Base-by-base conservation (phyloP, 2,797 vertebrate genomes). In the Oreochromis grahami region DNA sequence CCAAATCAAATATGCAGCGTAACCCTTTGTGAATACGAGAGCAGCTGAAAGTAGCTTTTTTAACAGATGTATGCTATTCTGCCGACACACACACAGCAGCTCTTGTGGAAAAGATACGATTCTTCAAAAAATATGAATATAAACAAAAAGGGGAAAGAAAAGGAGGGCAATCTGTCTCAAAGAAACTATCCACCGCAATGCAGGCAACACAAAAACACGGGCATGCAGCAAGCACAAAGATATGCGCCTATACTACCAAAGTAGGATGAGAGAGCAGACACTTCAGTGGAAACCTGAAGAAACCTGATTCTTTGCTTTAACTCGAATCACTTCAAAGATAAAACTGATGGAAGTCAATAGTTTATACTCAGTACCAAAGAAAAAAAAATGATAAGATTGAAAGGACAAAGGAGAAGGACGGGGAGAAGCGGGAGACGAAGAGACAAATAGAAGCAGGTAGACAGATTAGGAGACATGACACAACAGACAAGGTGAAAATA, bases 251-350 rank as follows among this genome's bases (percentile, higher is more conserved):
- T 21, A 38, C 19, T 21, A 56, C 26, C 8, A 45, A 9, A 15
- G 50, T 38, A 55, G 7, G n/a, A 60, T 50, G 11, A 21, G 12
- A 58, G 15, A 72, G 24, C 14, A 19, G 19, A 76, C 70, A 85
- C 26, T 72, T 3, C 7, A 80, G 72, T 81, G 36, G 53, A 78
- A 81, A 88, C 32, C 56, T 58, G 55, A 58, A 17, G 26, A 56
- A 17, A 34, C 55, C 80, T 60, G 38, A 83, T 41, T 78, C n/a
- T 76, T 74, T 65, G 60, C 79, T 77, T 84, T 17, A 32, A 3
- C 63, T 82, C 8, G 50, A 81, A 89, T 93, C 83, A 88, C 81
- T 91, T 86, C 51, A 78, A 43, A 56, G 78, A 34, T 85, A 81
- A 83, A 32, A 80, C 38, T 84, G 81, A 84, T 50, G 76, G 45